A percentile compares a stretch with the other conserved stretches of the same genome.
phyloP scores from a whole-genome alignment of 2,888 invertebrate genomes.

The Nomada goodeniana region DNA sequence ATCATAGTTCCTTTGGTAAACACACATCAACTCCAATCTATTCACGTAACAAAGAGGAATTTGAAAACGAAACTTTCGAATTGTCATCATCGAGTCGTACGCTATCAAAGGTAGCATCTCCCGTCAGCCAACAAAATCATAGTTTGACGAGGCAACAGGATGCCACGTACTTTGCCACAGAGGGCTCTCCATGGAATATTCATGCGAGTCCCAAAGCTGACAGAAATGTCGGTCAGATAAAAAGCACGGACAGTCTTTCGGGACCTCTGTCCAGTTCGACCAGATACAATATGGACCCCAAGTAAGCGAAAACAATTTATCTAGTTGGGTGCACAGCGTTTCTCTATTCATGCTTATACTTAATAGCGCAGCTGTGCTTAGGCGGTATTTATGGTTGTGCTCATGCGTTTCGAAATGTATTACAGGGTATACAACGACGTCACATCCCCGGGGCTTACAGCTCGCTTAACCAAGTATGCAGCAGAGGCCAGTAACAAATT shows the following conservation, averaged over 20 bases:
- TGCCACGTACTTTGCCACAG: constrained; percentile 64
- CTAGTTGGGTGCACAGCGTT: no score
- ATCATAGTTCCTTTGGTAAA: constrained; percentile 48
- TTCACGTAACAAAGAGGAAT: constrained; percentile 60
- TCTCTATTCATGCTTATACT: accelerated
- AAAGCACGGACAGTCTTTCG: constrained; percentile 80
- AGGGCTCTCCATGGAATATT: constrained; percentile 78
- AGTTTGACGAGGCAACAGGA: constrained; percentile 61
- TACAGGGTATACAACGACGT: constrained; percentile 72
- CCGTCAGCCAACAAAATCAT: constrained; percentile 60
- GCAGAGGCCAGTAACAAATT: constrained; percentile 78
- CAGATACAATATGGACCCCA: constrained; percentile 84
- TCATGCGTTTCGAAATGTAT: not conserved
- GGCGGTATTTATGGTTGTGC: no score
- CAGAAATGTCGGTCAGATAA: constrained; percentile 71
- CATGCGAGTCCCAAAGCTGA: constrained; percentile 78
- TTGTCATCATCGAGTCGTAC: constrained; percentile 29
- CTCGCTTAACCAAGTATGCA: constrained; percentile 80
- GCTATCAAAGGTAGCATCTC: constrained; percentile 53
- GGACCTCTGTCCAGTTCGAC: constrained; percentile 85
- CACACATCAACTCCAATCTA: constrained; percentile 75
- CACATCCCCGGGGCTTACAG: constrained; percentile 81
- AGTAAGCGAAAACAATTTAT: constrained; percentile 74
- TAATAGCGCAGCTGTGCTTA: not conserved
- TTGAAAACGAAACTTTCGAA: constrained; percentile 67